Evolutionary conservation across 2,888 invertebrate genomes (phyloP).

Genomic region (Drosophila diplacantha): DNA sequence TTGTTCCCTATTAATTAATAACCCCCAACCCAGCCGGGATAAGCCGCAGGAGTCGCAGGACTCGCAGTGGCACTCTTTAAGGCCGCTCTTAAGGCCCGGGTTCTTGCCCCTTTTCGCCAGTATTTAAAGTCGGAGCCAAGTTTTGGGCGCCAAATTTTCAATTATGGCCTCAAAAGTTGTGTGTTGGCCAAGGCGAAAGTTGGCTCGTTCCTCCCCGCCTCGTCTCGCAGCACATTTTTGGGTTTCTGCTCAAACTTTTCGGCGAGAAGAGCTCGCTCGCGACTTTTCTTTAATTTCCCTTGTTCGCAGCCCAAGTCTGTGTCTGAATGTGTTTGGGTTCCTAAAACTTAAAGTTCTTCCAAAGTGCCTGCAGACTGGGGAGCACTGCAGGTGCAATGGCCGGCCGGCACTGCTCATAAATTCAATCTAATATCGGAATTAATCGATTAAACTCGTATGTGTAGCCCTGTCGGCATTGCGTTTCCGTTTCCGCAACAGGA

Average conservation of each 20-base stretch:
- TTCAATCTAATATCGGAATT: constrained; percentile 78
- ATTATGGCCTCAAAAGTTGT: constrained; percentile 65
- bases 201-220: constrained; percentile 31
- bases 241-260: constrained; percentile 51
- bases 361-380: constrained; percentile 49
- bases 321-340: constrained; percentile 38
- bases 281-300: constrained; percentile 67
- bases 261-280: constrained; percentile 37
- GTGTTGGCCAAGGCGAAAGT: constrained; percentile 62
- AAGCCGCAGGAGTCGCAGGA: constrained; percentile 1
- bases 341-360: constrained; percentile 30
- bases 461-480: constrained; percentile 75
- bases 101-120: background rate
- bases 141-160: constrained; percentile 57
- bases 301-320: constrained; percentile 10
- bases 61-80: background rate
- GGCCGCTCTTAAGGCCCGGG: constrained; percentile 11
- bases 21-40: constrained; percentile 1
- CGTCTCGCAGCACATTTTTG: constrained; percentile 30
- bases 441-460: constrained; percentile 76
- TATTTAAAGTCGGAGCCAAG: constrained; percentile 21
- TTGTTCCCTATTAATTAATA: constrained; percentile 37
- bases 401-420: constrained; percentile 58
- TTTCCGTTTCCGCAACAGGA: constrained; percentile 76
- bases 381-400: constrained; percentile 53